These are phyloP conservation scores for Tribolium freemani DNA, from an alignment of 2,888 invertebrate genomes.

Conservation along the genomic window DNA sequence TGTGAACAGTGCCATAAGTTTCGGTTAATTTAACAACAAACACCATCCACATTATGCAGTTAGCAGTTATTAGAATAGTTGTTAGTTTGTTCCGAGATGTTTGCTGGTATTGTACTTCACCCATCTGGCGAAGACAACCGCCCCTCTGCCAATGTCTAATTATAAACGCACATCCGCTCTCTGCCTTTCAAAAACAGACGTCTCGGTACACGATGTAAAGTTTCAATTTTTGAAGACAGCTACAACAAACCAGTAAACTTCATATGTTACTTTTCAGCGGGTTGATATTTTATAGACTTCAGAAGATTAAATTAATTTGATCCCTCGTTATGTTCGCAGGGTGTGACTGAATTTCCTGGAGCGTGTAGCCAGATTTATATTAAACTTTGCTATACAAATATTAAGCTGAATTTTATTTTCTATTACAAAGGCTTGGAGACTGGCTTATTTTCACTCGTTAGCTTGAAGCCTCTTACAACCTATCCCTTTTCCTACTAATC, in stretches of 20 bases:
- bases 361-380: not conserved
- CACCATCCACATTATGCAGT: constrained; percentile 39
- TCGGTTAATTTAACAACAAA: constrained; percentile 39
- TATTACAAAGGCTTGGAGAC: not conserved
- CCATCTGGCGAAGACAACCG: constrained; percentile 41
- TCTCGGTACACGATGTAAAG: constrained; percentile 19
- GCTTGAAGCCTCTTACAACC: too few relatives aligned
- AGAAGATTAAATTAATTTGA: constrained; percentile 10
- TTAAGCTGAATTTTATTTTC: not conserved
- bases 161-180: constrained; percentile 54
- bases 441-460: too few relatives aligned
- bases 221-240: constrained; percentile 36
- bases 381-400: not conserved
- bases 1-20: constrained; percentile 31
- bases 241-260: constrained; percentile 20
- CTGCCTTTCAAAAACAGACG: constrained; percentile 42
- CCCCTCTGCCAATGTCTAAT: constrained; percentile 48
- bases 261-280: constrained; percentile 23
- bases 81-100: constrained; percentile 46
- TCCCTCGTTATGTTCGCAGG: constrained; percentile 17
- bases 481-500: too few relatives aligned
- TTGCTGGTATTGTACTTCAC: constrained; percentile 46
- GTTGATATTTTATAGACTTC: constrained; percentile 2
- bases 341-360: constrained; percentile 20
- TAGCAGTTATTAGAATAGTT: constrained; percentile 42